Conservation (phyloP, 2,888 invertebrate species). For the Lochmaea crataegi region DNA sequence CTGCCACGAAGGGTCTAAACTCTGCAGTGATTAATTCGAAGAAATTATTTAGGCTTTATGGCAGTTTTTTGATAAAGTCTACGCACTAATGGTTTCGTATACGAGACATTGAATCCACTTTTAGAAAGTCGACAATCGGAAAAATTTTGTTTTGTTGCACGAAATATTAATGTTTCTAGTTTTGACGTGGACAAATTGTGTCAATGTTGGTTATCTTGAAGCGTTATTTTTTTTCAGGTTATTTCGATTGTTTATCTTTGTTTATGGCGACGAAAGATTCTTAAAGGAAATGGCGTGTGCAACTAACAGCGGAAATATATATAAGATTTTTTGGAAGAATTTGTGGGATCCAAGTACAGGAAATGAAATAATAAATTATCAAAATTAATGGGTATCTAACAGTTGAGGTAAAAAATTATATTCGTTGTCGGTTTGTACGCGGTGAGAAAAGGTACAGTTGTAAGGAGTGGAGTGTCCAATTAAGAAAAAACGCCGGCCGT, state of each 20-base stretch:
- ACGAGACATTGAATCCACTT: constrained; percentile 41
- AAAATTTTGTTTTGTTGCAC: constrained; percentile 38
- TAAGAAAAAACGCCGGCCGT: no score
- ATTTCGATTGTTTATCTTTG: constrained; percentile 11
- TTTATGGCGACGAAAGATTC: constrained; percentile 8
- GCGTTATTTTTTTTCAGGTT: constrained; percentile 22
- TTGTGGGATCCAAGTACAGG: not conserved
- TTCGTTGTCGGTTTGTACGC: no score
- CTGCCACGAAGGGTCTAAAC: constrained; percentile 14
- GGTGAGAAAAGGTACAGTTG: no score
- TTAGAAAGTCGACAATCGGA: constrained; percentile 36
- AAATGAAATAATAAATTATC: no score
- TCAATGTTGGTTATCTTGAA: constrained; percentile 25
- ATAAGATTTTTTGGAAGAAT: not conserved
- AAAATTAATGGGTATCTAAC: no score
- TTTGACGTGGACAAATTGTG: constrained; percentile 32
- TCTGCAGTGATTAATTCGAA: constrained; percentile 43
- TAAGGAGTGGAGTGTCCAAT: no score
- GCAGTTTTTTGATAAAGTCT: constrained; percentile 39
- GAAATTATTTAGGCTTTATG: constrained; percentile 49
- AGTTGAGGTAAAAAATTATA: no score
- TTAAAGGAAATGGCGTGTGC: not conserved
- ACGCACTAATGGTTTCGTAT: constrained; percentile 41
- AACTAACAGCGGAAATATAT: not conserved
- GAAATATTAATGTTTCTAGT: constrained; percentile 36